Evolutionary conservation across 1,140 invertebrate genomes (phyloP).

Genomic region (Dendrolimus kikuchii): DNA sequence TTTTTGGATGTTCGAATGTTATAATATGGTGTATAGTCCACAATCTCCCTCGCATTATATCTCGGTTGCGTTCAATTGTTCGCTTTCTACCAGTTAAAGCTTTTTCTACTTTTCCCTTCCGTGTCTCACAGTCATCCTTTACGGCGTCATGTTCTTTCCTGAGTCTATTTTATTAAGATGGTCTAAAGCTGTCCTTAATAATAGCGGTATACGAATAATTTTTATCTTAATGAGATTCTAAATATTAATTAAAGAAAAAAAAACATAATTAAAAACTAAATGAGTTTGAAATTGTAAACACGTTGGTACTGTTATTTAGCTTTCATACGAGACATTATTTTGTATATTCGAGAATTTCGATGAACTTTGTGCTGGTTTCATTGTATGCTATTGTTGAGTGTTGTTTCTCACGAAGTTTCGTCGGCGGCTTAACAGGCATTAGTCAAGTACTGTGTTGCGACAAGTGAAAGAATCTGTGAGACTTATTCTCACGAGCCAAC

Average conservation of each 20-base stretch:
- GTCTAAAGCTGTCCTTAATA: too few relatives aligned
- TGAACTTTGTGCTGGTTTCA: conserved; percentile 19
- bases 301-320: too few relatives aligned
- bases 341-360: conserved; percentile 20
- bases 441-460: conserved; percentile 25
- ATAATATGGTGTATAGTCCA: too few relatives aligned
- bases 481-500: conserved; percentile 32
- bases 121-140: conserved; percentile 7
- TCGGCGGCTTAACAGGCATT: conserved; percentile 18
- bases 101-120: conserved; percentile 1
- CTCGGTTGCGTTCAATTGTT: too few relatives aligned
- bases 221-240: too few relatives aligned
- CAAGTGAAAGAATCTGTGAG: conserved; percentile 34
- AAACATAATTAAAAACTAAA: too few relatives aligned
- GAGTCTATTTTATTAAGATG: too few relatives aligned
- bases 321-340: conserved; percentile 9
- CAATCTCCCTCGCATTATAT: too few relatives aligned
- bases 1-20: too few relatives aligned
- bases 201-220: too few relatives aligned
- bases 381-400: conserved; percentile 17
- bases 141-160: not conserved
- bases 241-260: too few relatives aligned
- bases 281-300: too few relatives aligned
- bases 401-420: conserved; percentile 32
- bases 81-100: not conserved